phyloP scores from a whole-genome alignment of 2,888 invertebrate genomes.

The Apodemia hepburni region DNA sequence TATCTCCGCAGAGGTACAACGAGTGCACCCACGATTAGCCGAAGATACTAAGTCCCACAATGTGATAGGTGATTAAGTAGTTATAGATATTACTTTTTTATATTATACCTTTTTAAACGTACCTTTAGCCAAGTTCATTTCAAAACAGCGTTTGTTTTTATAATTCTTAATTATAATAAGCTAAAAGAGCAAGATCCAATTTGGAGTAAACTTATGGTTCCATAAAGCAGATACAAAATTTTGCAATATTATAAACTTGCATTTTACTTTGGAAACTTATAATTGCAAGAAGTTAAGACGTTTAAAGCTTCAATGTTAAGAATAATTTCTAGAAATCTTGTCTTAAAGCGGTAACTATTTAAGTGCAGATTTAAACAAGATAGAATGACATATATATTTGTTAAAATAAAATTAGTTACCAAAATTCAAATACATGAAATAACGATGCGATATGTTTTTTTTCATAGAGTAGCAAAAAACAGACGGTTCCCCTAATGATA shows the following conservation, averaged over 20 bases:
- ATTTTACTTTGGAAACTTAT: slow-evolving; percentile 2
- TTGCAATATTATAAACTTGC: background rate
- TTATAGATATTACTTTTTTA: too few relatives aligned
- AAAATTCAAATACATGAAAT: background rate
- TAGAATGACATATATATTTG: slow-evolving; percentile 1
- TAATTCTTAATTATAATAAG: too few relatives aligned
- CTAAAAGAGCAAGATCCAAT: background rate
- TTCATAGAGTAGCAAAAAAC: too few relatives aligned
- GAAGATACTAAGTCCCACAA: too few relatives aligned
- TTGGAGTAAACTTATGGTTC: background rate
- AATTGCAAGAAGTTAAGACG: slow-evolving; percentile 4
- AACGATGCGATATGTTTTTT: too few relatives aligned
- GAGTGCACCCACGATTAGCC: too few relatives aligned
- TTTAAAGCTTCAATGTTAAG: slow-evolving; percentile 7
- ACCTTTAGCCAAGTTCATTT: too few relatives aligned
- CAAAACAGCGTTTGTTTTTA: too few relatives aligned
- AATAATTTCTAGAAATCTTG: slow-evolving; percentile 18
- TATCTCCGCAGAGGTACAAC: too few relatives aligned
- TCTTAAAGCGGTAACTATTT: background rate
- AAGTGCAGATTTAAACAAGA: background rate
- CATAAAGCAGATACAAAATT: background rate
- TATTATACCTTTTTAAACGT: too few relatives aligned
- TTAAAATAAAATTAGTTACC: slow-evolving; percentile 12
- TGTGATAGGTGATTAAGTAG: too few relatives aligned
- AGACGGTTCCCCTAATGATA: too few relatives aligned